Evolutionary conservation across 1,140 invertebrate species (phyloP).

Genomic region (Wiebesia pumilae): DNA sequence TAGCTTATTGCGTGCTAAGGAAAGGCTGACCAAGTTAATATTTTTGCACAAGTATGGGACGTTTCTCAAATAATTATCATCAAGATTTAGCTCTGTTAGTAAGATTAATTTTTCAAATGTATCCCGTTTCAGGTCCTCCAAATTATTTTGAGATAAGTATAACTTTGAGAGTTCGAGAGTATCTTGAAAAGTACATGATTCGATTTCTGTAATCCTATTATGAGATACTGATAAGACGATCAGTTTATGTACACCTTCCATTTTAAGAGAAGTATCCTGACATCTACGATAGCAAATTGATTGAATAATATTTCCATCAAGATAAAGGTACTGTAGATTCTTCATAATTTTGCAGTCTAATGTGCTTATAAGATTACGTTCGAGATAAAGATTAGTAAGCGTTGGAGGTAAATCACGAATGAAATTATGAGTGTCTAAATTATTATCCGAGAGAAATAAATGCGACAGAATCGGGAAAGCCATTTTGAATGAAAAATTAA

Average conservation of each 20-base stretch:
- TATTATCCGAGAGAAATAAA: slow-evolving; percentile 66
- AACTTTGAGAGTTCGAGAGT: slow-evolving; percentile 54
- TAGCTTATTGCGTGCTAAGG: slow-evolving; percentile 64
- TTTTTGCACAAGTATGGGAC: slow-evolving; percentile 61
- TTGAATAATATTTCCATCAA: slow-evolving; percentile 62
- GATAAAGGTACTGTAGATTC: slow-evolving; percentile 54
- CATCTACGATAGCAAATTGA: slow-evolving; percentile 60
- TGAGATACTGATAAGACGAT: slow-evolving; percentile 59
- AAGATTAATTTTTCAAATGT: slow-evolving; percentile 55
- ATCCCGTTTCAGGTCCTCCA: slow-evolving; percentile 47
- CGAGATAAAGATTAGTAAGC: slow-evolving; percentile 61
- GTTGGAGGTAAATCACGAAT: slow-evolving; percentile 59
- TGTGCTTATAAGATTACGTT: slow-evolving; percentile 61
- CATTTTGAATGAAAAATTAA: slow-evolving; percentile 55
- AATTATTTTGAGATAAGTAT: slow-evolving; percentile 63
- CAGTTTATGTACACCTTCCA: slow-evolving; percentile 56
- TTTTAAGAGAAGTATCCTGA: slow-evolving; percentile 48
- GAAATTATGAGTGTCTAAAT: slow-evolving; percentile 57
- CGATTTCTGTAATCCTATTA: slow-evolving; percentile 60
- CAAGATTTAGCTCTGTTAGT: slow-evolving; percentile 60
- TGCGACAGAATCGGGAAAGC: slow-evolving; percentile 61
- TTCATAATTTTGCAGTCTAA: slow-evolving; percentile 51
- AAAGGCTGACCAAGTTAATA: slow-evolving; percentile 55
- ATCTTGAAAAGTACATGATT: slow-evolving; percentile 60
- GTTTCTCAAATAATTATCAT: slow-evolving; percentile 59